A percentile compares a stretch with the other conserved stretches of the same genome.
These are phyloP conservation scores for Bathynomus jamesi DNA, from an alignment of 1,140 invertebrate genomes.

Conservation along the genomic window DNA sequence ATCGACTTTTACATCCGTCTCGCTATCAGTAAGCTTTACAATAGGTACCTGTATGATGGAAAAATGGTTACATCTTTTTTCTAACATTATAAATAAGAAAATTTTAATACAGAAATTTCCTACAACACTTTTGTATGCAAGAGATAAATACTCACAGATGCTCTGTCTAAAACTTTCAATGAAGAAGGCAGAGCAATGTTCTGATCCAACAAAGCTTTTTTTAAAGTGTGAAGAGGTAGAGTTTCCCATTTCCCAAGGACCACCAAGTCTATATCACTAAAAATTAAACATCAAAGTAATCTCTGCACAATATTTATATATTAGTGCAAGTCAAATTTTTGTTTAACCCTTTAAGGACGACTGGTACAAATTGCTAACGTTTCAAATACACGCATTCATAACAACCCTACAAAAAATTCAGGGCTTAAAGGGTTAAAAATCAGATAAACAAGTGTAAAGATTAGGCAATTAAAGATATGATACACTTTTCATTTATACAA, in stretches of 20 bases:
- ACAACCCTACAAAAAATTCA: too few species aligned
- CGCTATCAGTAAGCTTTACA: conserved; percentile 91
- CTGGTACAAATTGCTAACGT: too few species aligned
- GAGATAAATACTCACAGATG: conserved; percentile 59
- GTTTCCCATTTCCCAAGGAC: conserved; percentile 91
- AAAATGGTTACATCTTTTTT: conserved; percentile 9
- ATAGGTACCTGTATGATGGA: conserved; percentile 65
- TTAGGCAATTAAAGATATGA: too few species aligned
- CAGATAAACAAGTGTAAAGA: too few species aligned
- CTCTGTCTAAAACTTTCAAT: conserved; percentile 93
- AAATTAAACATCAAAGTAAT: too few species aligned
- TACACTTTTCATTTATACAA: too few species aligned
- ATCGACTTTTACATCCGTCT: conserved; percentile 88
- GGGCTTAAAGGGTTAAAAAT: too few species aligned
- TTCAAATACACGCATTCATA: too few species aligned
- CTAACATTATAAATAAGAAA: background rate
- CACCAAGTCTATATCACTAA: conserved; percentile 96
- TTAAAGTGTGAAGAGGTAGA: conserved; percentile 78
- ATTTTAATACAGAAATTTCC: background rate
- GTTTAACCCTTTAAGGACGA: too few species aligned
- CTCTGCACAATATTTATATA: too few species aligned
- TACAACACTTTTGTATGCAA: background rate
- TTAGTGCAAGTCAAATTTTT: too few species aligned
- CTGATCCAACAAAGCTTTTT: conserved; percentile 76
- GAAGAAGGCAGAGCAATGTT: conserved; percentile 77